Base-by-base conservation (phyloP, 2,888 invertebrate genomes). In the Ganaspis brasiliensis region DNA sequence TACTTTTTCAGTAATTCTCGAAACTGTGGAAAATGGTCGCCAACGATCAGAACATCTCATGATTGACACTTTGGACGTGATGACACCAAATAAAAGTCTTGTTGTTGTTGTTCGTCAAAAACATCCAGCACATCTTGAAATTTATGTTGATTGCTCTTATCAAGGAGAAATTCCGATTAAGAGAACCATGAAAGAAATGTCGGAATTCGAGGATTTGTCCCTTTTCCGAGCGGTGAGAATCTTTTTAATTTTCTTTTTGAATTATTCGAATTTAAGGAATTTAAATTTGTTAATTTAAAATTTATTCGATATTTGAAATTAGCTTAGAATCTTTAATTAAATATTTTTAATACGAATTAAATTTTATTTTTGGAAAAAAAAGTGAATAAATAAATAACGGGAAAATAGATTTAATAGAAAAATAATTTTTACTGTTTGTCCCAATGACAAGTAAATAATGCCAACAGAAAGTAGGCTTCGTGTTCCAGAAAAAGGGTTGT, bases 101-200 rank as follows among this genome's bases (percentile, higher is more conserved):
- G 91, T 94, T 55, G 85, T 94, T 61, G 89, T 92, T 12, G 91
- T 94, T 2, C 92, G 93, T 82, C 94, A 94, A 86, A 89, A 87
- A 24, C 92, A 93, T 79, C 93, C 94, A 0, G 93, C 93, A 2
- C 93, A 93, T 81, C 93, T 95, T 21, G 94, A 94, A 82, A 90
- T 96, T 35, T 94, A 94, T 83, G 92, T 94, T 3, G 95, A 95
- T 83, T 96, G 96, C 87, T 92, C 92, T 31, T 92, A 93, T 1
- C 93, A 95, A 78, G 95, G 95, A 52, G 93, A 93, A 91, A 93
- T 96, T 26, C 91, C 93, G 10, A 79, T 92, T 74, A 89, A 86
- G 37, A 88, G 84, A 67, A 90, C 88, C 16, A 88, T 92, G 61
- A 88, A 87, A 26, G 89, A 92, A 59, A 88, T 92, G 81, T 87